Percentiles rank a stretch among this genome's conserved stretches.
Conservation (phyloP, 2,888 invertebrate genomes). For the Trachelus iudaicus region DNA sequence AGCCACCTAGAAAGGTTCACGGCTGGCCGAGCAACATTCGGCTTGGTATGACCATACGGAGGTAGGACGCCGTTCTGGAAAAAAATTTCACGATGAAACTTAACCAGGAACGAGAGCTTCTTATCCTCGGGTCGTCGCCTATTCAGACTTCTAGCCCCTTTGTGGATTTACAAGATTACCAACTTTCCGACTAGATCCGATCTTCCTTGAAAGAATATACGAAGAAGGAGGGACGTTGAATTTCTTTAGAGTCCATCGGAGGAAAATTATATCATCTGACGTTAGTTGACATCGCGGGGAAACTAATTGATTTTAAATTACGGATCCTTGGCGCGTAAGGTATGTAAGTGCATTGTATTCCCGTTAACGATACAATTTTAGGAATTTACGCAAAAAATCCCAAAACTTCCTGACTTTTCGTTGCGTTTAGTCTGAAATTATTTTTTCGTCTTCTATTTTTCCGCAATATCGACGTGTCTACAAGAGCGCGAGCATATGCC, state of each 20-base stretch:
- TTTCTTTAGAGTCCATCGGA: background rate
- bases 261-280: background rate
- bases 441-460: background rate
- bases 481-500: background rate
- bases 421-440: background rate
- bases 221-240: background rate
- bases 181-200: slow-evolving; percentile 17
- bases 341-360: background rate
- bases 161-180: slow-evolving; percentile 47
- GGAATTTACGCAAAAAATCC: background rate
- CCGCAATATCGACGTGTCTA: too few relatives aligned
- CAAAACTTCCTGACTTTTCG: background rate
- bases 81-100: slow-evolving; percentile 36
- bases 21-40: slow-evolving; percentile 5
- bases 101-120: slow-evolving; percentile 20
- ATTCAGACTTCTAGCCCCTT: slow-evolving; percentile 36
- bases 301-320: background rate
- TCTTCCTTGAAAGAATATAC: background rate
- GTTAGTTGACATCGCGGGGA: background rate
- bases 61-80: background rate
- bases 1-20: slow-evolving; percentile 24
- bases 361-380: background rate
- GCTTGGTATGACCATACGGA: background rate
- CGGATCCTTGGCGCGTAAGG: background rate
- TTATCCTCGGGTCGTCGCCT: slow-evolving; percentile 27